Evolutionary conservation across 2,888 invertebrate species (phyloP).

Genomic region (Archips crataeganus): DNA sequence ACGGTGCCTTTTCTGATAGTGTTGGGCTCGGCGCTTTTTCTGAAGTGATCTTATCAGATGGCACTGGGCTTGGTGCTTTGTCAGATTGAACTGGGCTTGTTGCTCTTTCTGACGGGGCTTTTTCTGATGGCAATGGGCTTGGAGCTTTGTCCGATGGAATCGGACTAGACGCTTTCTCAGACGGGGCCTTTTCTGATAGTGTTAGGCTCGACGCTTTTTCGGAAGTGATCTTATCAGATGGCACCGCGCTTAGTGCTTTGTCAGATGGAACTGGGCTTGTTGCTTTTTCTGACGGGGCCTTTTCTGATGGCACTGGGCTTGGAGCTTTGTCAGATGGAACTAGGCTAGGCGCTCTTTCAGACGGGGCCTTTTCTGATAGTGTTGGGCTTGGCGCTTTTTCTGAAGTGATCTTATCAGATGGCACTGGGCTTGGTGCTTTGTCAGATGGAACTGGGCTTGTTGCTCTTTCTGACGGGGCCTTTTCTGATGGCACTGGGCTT

Average conservation of each 20-base stretch:
- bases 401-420: conserved; percentile 9
- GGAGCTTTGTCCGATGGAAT: not conserved
- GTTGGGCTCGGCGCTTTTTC: not conserved
- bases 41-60: conserved; percentile 19
- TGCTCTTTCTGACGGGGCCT: conserved; percentile 9
- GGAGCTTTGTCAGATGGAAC: conserved; percentile 34
- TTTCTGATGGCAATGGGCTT: not conserved
- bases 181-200: not conserved
- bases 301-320: conserved; percentile 32
- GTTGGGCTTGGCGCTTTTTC: conserved; percentile 3
- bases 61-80: not conserved
- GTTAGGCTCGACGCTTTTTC: not conserved
- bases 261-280: conserved; percentile 12
- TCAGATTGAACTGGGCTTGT: not conserved
- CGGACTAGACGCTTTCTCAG: conserved; percentile 12
- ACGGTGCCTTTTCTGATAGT: conserved; percentile 17
- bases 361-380: not conserved
- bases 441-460: conserved; percentile 23
- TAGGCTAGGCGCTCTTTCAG: conserved; percentile 29
- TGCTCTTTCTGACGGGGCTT: not conserved
- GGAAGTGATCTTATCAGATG: conserved; percentile 32
- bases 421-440: conserved; percentile 18
- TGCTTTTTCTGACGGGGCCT: not conserved
- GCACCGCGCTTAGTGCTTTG: conserved; percentile 14
- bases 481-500: conserved; percentile 9